phyloP scores from a whole-genome alignment of 2,888 invertebrate genomes.

The Trissolcus brochymenae region DNA sequence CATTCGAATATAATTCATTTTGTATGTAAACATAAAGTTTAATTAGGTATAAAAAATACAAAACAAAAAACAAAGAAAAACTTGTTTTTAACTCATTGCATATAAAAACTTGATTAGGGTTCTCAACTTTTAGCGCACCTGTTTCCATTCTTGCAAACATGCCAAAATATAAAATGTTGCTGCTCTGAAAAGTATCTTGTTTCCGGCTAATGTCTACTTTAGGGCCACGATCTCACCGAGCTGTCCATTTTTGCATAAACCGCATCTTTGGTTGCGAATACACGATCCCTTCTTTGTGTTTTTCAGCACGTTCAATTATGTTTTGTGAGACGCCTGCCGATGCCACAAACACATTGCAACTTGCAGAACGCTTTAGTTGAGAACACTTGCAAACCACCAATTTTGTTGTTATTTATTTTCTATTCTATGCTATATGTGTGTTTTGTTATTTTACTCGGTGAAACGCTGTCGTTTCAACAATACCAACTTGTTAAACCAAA shows the following conservation, averaged over 20 bases:
- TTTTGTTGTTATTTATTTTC: conserved; percentile 28
- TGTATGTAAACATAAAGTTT: too few species aligned
- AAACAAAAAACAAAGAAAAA: too few species aligned
- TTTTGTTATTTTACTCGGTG: neutral
- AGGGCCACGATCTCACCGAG: neutral
- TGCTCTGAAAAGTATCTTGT: conserved; percentile 9
- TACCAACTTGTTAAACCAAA: too few species aligned
- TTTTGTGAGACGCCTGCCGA: conserved; percentile 20
- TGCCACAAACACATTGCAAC: conserved; percentile 26
- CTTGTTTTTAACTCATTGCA: neutral
- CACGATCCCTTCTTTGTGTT: conserved; percentile 15
- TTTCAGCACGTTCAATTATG: conserved; percentile 20
- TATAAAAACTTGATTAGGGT: conserved; percentile 23
- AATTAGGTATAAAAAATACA: too few species aligned
- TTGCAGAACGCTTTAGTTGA: conserved; percentile 39
- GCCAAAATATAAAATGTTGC: conserved; percentile 25
- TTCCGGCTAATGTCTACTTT: conserved; percentile 4
- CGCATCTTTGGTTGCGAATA: conserved; percentile 8
- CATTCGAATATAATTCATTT: neutral
- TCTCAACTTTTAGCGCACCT: conserved; percentile 45
- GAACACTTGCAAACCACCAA: conserved; percentile 17
- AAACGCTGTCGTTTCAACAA: too few species aligned
- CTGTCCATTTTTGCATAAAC: conserved; percentile 16
- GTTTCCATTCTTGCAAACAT: conserved; percentile 47
- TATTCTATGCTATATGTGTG: conserved; percentile 15